Evolutionary conservation across 2,113 vertebrate species (phyloP).

Genomic region (Plecotus auritus): DNA sequence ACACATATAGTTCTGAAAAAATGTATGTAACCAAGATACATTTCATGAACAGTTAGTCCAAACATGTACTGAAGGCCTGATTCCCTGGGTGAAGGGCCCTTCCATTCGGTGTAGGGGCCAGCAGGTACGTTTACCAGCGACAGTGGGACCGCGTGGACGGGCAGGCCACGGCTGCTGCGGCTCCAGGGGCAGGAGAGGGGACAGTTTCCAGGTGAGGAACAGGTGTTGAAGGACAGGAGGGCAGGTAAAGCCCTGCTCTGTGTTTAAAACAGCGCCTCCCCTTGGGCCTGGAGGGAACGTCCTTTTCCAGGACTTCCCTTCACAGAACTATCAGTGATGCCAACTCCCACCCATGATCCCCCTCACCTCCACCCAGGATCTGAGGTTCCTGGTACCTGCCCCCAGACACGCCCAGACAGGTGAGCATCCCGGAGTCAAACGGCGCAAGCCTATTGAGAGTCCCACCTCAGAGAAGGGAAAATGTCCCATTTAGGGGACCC

Average conservation of each 20-base stretch:
- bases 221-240: no score
- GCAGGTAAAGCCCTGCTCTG: no score
- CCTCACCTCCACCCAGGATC: background rate
- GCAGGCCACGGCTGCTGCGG: no score
- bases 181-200: no score
- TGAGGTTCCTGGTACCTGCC: no score
- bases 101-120: no score
- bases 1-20: background rate
- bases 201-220: no score
- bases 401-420: background rate
- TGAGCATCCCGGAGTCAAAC: background rate
- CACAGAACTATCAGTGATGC: background rate
- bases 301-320: background rate
- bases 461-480: no score
- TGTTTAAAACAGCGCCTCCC: background rate
- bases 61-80: background rate
- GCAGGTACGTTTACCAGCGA: no score
- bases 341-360: background rate
- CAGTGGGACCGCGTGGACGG: accelerated
- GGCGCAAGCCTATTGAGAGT: no score
- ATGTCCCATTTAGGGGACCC: no score
- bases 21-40: background rate
- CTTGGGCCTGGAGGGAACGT: background rate
- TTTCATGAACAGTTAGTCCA: background rate
- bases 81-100: no score